A percentile compares a stretch with the other conserved stretches of the same genome.
phyloP scores from a whole-genome alignment of 2,888 invertebrate species.

The Trissolcus brochymenae region DNA sequence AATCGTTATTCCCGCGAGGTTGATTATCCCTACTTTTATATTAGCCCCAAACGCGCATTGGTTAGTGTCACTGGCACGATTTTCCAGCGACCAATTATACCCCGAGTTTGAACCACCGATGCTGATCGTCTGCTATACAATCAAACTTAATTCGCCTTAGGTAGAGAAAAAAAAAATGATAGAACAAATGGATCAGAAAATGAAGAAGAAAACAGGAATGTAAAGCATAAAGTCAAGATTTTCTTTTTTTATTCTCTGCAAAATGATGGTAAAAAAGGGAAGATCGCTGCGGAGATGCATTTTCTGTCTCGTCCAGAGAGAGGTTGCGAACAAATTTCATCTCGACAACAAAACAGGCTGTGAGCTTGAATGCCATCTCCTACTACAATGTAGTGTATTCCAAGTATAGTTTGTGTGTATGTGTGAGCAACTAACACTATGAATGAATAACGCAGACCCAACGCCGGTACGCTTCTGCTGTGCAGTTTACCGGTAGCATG shows the following conservation, averaged over 20 bases:
- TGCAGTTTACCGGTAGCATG: constrained; percentile 42
- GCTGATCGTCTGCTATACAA: too few species aligned
- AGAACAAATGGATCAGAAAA: too few species aligned
- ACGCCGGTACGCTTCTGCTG: constrained; percentile 15
- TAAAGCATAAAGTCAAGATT: too few species aligned
- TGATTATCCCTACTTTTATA: constrained; percentile 1
- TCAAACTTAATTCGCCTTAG: not conserved
- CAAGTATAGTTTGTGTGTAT: constrained; percentile 3
- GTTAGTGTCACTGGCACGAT: constrained; percentile 9
- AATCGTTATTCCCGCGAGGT: too few species aligned
- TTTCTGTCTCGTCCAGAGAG: not conserved
- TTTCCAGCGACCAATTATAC: constrained; percentile 24
- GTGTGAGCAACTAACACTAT: constrained; percentile 19
- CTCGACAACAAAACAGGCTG: not conserved
- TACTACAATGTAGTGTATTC: not conserved
- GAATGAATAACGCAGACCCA: constrained; percentile 12
- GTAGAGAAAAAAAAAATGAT: too few species aligned
- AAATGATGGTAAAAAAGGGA: too few species aligned
- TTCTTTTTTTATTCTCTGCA: too few species aligned
- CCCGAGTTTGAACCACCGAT: not conserved
- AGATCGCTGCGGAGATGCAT: constrained; percentile 2
- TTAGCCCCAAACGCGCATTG: constrained; percentile 9
- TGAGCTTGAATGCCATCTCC: constrained; percentile 5
- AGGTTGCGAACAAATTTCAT: too few species aligned
- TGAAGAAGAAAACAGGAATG: too few species aligned